Evolutionary conservation across 1,140 invertebrate species (phyloP), one percentile per base, ranked within the genome.

Genomic region (Plectrocnemia conspersa): DNA sequence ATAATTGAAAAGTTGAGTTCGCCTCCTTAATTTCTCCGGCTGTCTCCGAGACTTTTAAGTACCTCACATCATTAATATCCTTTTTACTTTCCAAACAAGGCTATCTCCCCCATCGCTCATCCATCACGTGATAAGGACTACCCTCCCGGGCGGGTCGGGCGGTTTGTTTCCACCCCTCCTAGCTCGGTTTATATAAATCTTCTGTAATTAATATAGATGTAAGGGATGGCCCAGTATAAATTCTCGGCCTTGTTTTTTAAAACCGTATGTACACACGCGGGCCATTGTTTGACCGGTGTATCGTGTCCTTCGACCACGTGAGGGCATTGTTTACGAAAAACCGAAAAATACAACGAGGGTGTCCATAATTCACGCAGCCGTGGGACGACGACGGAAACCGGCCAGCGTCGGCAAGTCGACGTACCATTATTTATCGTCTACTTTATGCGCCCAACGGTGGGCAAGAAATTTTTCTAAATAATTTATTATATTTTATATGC

Each of bases 171-270:
- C 36, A 15, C 3, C 36, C 36, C 5, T 13, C 3, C 16, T 16
- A 16, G 35, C 38, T 15, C 22, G 52, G 45, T 23, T 61, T 54
- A 61, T 52, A 61, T 61, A 56, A 61, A 61, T 61, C 59, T 61
- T 57, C 46, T 18, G 59, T 61, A 61, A 61, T 61, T 61, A 61
- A 61, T 61, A 57, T 61, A 55, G 59, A 61, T 61, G 59, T 57
- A 56, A 61, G 52, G 59, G 59, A 53, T 49, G 45, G 45, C 54
- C 52, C 44, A 29, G 27, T 50, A 55, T 59, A 46, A 47, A 44
- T 52, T 49, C 49, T 16, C 15, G 9, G 21, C 44, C 40, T 55
- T 29, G 15, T 48, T 42, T 52, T 58, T 58, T 58, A 52, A 58
- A 58, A 52, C 42, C n/a, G n/a, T n/a, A n/a, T n/a, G 55, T 25